phyloP scores from a whole-genome alignment of 2,113 vertebrate genomes.

The Chauna torquata region DNA sequence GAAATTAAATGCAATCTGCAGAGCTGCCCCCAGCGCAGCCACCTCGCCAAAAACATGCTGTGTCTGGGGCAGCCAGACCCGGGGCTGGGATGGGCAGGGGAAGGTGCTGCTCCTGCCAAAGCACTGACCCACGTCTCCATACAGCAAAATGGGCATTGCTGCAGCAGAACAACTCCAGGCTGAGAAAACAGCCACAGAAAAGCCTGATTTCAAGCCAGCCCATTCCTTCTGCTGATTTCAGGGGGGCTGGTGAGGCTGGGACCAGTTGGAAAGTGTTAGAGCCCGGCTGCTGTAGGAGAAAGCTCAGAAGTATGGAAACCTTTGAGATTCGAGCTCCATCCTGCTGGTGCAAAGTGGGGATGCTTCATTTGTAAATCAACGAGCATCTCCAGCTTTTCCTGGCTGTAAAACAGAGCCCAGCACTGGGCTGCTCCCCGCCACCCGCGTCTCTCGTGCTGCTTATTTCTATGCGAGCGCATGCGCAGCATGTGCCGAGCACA shows the following conservation, averaged over 20 bases:
- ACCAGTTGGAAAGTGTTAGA: not conserved
- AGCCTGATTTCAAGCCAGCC: not conserved
- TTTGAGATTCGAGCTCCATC: not conserved
- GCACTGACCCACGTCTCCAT: not conserved
- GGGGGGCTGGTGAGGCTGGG: not conserved
- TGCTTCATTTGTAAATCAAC: not conserved
- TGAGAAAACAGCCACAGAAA: not conserved
- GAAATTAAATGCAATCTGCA: not conserved
- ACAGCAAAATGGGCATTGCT: not conserved
- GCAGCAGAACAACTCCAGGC: rapidly evolving
- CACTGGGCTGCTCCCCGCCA: not conserved
- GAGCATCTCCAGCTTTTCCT: not conserved
- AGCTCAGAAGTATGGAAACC: not conserved
- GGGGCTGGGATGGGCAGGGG: not conserved
- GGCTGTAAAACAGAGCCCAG: not conserved
- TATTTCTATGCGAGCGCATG: not conserved
- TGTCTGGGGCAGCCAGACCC: not conserved
- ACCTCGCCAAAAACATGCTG: not conserved
- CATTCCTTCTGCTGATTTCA: not conserved
- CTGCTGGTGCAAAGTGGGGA: not conserved
- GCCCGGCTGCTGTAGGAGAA: not conserved
- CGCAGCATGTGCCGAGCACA: not conserved
- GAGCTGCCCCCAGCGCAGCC: not conserved
- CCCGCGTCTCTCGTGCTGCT: not conserved
- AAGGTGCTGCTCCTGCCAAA: not conserved